phyloP scores from a whole-genome alignment of 2,113 vertebrate species.

The Camarhynchus parvulus region DNA sequence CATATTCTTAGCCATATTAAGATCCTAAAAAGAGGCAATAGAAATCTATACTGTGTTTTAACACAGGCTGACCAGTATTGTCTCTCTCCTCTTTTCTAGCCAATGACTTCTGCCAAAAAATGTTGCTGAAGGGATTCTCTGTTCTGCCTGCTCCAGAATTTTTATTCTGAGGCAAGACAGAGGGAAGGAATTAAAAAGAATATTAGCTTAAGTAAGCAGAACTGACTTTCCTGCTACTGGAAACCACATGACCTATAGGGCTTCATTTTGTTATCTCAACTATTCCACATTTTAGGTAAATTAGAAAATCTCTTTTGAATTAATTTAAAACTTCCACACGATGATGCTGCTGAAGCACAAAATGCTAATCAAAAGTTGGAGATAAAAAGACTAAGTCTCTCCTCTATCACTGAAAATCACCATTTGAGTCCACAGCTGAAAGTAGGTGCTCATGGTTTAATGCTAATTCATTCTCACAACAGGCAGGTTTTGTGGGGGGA shows the following conservation, averaged over 20 bases:
- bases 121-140: background rate
- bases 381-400: constrained; percentile 50
- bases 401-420: constrained; percentile 21
- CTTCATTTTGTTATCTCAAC: constrained; percentile 58
- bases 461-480: background rate
- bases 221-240: constrained; percentile 31
- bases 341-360: constrained; percentile 37
- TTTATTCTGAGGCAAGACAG: constrained; percentile 14
- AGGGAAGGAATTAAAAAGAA: constrained; percentile 27
- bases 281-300: constrained; percentile 60
- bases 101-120: background rate
- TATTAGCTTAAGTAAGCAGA: constrained; percentile 60
- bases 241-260: constrained; percentile 38
- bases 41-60: background rate
- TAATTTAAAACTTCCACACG: constrained; percentile 49
- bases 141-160: background rate
- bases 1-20: background rate
- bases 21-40: background rate
- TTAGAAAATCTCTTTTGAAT: constrained; percentile 57
- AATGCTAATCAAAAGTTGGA: constrained; percentile 36
- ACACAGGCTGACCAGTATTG: background rate
- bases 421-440: background rate
- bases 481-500: background rate
- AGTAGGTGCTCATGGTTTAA: background rate
- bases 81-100: background rate